Base-by-base conservation (phyloP, 2,888 invertebrate species). In the Dendrolimus houi region DNA sequence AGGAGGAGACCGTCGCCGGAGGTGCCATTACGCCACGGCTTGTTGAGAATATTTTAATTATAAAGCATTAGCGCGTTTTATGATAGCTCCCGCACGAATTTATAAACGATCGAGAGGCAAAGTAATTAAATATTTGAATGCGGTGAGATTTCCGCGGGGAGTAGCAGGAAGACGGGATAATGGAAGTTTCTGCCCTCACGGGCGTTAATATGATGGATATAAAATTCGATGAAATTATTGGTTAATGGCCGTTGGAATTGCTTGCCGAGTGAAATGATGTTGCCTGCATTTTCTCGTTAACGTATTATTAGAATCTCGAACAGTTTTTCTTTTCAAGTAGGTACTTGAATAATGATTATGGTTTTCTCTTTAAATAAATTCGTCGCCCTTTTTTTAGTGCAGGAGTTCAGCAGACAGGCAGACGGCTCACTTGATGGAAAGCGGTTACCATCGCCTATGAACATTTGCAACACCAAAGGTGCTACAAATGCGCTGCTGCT, bases 11-110 rank as follows among this genome's bases (percentile, higher is more conserved):
- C 81, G 87, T 84, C 87, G 87, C 87, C 84, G 79, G 87, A 88
- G 88, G 89, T 88, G 89, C 91, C 89, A 91, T 91, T 91, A 91
- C 90, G 87, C 84, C 86, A 90, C 91, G 91, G 90, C 87, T 89
- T 88, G 91, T 91, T 91, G 91, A 87, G 90, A 90, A 91, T 90
- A 90, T 91, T 91, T 91, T 91, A 91, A 91, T 91, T 91, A 91
- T 90, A 89, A 87, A 86, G 90, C 91, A 89, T 90, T 90, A 90
- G 86, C 86, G 87, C 85, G 88, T 88, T 90, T 89, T 89, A 90
- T 89, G 89, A 90, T 89, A 88, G 83, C 88, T 90, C 85, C 77
- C 78, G 81, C 74, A 72, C 75, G 79, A 85, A 84, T 89, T 88
- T 89, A 88, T 85, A 88, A 88, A 84, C 86, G 89, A 89, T 90